Evolutionary conservation across 2,888 invertebrate genomes (phyloP), one percentile per base, ranked within the genome.

Genomic region (Teinopalpus imperialis): DNA sequence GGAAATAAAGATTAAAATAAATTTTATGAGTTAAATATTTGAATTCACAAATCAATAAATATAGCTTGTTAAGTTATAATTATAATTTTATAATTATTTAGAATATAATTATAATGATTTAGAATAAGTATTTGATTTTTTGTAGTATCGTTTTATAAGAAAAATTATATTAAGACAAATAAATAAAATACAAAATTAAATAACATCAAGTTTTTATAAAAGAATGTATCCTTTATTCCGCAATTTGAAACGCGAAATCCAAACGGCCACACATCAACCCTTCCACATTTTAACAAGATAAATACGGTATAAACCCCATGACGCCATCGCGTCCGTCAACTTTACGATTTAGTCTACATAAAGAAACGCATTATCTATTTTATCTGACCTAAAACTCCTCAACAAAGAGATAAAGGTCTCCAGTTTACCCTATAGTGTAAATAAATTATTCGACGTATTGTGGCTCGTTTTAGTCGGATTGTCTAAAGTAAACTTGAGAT

Each of bases 381-480:
- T 83, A 86, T 83, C 81, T 74, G 69, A 74, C 72, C 78, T 77
- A 70, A 79, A 82, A 74, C 62, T 68, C 59, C 69, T 70, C 65
- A 74, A 81, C 81, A 83, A 81, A 79, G 75, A 80, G 78, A 86
- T 87, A 87, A 85, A 85, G 74, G 73, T 68, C 65, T 63, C 67
- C 65, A 71, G 75, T 81, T 77, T 75, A 73, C 71, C 63, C 69
- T 69, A 56, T 52, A 59, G 69, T 77, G 77, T 85, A 83, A 82
- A 88, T 87, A 86, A 82, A 86, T 85, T 83, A 83, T 79, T 66
- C 69, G 48, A 60, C 61, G 68, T 71, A 79, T 80, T 83, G 81
- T 81, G 61, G 54, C 56, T 57, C 63, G 64, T 53, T 63, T 13
- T 61, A 56, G 66, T 67, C 51, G 68, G 75, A 71, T 76, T 71